These are phyloP conservation scores for Scaptodrosophila latifasciaeformis DNA, from an alignment of 2,888 invertebrate genomes.

Conservation along the genomic window DNA sequence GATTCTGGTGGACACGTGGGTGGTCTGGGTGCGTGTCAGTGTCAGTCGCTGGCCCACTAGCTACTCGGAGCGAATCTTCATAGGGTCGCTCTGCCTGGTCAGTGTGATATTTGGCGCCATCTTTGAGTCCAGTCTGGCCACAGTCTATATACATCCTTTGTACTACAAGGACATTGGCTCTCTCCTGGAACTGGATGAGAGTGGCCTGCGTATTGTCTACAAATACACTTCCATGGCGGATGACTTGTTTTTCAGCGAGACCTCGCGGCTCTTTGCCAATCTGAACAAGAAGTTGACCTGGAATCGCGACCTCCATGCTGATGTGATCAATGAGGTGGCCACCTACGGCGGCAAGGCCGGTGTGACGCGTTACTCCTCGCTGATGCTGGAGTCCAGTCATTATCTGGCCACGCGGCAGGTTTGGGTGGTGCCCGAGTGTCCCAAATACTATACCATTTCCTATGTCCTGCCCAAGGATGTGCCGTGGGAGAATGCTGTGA, in stretches of 20 bases:
- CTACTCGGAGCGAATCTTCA: conserved; percentile 71
- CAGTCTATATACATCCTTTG: conserved; percentile 73
- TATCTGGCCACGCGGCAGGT: conserved; percentile 53
- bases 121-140: conserved; percentile 75
- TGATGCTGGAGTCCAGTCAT: conserved; percentile 64
- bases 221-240: conserved; percentile 74
- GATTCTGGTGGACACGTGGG: conserved; percentile 71
- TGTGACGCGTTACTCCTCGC: conserved; percentile 65
- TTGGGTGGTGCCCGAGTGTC: conserved; percentile 74
- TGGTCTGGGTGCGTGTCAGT: conserved; percentile 72
- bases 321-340: conserved; percentile 62
- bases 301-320: conserved; percentile 56
- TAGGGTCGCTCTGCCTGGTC: conserved; percentile 71
- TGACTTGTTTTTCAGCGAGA: conserved; percentile 73
- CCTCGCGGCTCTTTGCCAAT: conserved; percentile 69
- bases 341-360: conserved; percentile 60
- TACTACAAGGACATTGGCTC: conserved; percentile 74
- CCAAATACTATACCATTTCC: conserved; percentile 72
- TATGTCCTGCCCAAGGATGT: conserved; percentile 72
- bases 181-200: conserved; percentile 72
- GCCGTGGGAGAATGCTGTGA: conserved; percentile 70
- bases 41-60: conserved; percentile 69
- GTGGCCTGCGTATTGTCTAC: conserved; percentile 70
- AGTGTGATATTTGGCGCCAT: conserved; percentile 74
- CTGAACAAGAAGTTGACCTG: conserved; percentile 63